These are phyloP conservation scores for Cheilosia scutellata DNA, from an alignment of 2,888 invertebrate species.

Conservation along the genomic window DNA sequence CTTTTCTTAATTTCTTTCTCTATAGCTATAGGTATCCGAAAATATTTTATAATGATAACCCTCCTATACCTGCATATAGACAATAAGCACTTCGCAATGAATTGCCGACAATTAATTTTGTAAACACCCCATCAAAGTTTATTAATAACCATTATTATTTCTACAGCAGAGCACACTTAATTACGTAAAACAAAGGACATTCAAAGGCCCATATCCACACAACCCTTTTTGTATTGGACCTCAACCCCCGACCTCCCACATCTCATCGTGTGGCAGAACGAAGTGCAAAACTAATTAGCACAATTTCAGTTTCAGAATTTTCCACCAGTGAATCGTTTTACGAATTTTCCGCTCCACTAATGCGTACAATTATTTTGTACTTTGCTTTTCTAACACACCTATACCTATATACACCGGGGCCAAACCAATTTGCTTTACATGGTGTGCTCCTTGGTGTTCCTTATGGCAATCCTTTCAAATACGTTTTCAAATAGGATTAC, in stretches of 20 bases:
- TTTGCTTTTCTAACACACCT: conserved; percentile 45
- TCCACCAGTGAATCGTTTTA: conserved; percentile 68
- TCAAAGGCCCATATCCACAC: conserved; percentile 29
- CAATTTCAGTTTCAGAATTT: conserved; percentile 64
- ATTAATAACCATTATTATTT: conserved; percentile 72
- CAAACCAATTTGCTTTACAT: conserved; percentile 40
- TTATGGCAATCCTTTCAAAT: conserved; percentile 2
- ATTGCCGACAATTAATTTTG: conserved; percentile 67
- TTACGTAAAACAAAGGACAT: conserved; percentile 61
- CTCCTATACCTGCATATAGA: too few relatives aligned
- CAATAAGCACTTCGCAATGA: not conserved
- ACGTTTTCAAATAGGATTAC: conserved; percentile 42
- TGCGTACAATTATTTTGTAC: conserved; percentile 73
- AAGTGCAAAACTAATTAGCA: conserved; percentile 73
- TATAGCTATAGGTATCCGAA: too few relatives aligned
- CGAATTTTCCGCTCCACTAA: conserved; percentile 76
- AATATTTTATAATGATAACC: too few relatives aligned
- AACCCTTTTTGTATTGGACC: conserved; percentile 41
- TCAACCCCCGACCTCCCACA: not conserved
- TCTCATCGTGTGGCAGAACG: conserved; percentile 6
- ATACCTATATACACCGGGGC: not conserved
- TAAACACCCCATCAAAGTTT: conserved; percentile 72
- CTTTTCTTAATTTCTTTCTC: too few relatives aligned
- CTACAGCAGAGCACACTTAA: conserved; percentile 57
- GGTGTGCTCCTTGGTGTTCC: conserved; percentile 35